Conservation (phyloP, 2,113 vertebrate species). For the Lepisosteus osseus region DNA sequence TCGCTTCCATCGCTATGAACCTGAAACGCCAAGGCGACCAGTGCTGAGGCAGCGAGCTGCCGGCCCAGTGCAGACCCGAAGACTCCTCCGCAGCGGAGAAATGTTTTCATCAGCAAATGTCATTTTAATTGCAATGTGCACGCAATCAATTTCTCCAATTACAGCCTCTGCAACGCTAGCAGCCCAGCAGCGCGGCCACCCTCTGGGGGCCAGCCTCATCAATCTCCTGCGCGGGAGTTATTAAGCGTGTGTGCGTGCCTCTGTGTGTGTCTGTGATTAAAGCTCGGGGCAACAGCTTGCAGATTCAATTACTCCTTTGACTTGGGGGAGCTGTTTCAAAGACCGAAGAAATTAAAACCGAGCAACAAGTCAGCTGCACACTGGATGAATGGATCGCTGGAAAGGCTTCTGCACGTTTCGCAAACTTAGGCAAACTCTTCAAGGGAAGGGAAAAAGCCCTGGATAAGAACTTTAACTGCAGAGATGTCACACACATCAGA, state of each 20-base stretch:
- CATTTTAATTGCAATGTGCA: conserved; percentile 31
- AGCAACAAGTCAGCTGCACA: background rate
- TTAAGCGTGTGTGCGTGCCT: background rate
- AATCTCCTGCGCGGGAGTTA: background rate
- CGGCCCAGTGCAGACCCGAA: background rate
- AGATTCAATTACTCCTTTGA: background rate
- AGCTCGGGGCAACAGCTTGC: too few species aligned
- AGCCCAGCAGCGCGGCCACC: background rate
- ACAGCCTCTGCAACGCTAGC: conserved; percentile 15
- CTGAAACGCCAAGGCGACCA: too few species aligned
- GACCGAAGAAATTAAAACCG: conserved; percentile 68
- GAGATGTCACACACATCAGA: too few species aligned
- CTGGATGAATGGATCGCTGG: too few species aligned
- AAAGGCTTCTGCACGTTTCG: too few species aligned
- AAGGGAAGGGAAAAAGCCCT: too few species aligned
- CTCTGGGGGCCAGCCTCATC: conserved; percentile 12
- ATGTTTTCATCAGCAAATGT: conserved; percentile 31
- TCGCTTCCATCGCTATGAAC: too few species aligned
- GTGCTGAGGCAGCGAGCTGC: background rate
- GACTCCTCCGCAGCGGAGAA: conserved; percentile 1
- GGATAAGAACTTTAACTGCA: too few species aligned
- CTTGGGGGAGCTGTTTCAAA: conserved; percentile 38
- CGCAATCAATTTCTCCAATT: conserved; percentile 38
- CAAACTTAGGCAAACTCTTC: too few species aligned
- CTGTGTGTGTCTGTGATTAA: background rate